Base-by-base conservation (phyloP, 2,797 vertebrate genomes). In the Galaxias olidus region DNA sequence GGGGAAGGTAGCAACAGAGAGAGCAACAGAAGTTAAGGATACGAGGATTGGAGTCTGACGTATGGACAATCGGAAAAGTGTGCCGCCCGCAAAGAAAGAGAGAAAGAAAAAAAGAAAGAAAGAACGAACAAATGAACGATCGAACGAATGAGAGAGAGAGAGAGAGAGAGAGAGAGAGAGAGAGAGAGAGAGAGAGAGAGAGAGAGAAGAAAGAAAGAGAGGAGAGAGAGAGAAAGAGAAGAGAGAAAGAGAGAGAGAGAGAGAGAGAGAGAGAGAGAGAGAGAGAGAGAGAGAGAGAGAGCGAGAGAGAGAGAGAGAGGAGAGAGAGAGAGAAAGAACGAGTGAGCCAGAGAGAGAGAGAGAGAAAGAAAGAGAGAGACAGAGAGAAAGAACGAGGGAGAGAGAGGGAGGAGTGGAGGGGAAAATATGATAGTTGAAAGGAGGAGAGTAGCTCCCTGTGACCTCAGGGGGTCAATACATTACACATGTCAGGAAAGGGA, bases 1-100 rank as follows among this genome's bases (percentile, higher is more conserved):
- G 20, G 42, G 69, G 62, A 60, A 56, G 9, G 7, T 11, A 55
- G 53, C 13, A 40, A 14, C 12, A 41, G 53, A 56, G 15, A n/a
- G 20, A 19, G 1, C 40, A 40, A 18, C n/a, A 46, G 65, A 65
- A 65, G 62, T 59, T 67, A 59, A 30, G 20, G 55, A 19, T 59
- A n/a, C n/a, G 47, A 59, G 61, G 40, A 20, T 1, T 50, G 63
- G 47, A 61, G n/a, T n/a, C n/a, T n/a, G n/a, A n/a, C n/a, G n/a
- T n/a, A n/a, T n/a, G n/a, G n/a, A n/a, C n/a, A n/a, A n/a, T n/a
- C n/a, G n/a, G n/a, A n/a, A 52, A 45, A 41, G 13, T 61, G 67
- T 56, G 45, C 14, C 8, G 5, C 49, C 43, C 10, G 45, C 47
- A 58, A 46, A 55, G 63, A 69, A 55, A 53, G 63, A 7, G 52